Percentiles rank a stretch among this genome's conserved stretches.
These are phyloP conservation scores for Salmo trutta DNA, from an alignment of 2,797 vertebrate genomes.

Conservation along the genomic window DNA sequence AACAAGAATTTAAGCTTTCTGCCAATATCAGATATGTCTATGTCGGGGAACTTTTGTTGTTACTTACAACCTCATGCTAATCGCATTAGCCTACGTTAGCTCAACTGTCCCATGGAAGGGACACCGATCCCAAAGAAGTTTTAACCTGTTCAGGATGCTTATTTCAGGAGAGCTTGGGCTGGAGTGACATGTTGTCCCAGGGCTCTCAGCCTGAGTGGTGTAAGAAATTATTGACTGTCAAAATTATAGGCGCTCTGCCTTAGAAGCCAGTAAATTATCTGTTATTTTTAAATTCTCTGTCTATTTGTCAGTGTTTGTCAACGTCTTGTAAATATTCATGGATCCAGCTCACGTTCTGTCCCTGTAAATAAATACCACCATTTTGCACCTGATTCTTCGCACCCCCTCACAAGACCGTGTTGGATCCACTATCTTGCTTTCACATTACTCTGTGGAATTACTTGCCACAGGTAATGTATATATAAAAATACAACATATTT, in stretches of 20 bases:
- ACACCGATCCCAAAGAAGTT: too few relatives aligned
- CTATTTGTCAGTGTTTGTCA: neutral
- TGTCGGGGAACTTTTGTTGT: too few relatives aligned
- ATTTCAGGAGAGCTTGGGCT: neutral
- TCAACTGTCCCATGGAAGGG: too few relatives aligned
- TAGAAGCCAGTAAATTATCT: neutral
- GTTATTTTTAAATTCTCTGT: neutral
- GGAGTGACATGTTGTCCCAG: neutral
- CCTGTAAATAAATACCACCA: neutral
- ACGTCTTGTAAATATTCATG: neutral
- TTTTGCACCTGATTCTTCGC: neutral
- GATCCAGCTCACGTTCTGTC: neutral
- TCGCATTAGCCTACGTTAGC: too few relatives aligned
- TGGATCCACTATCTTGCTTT: neutral
- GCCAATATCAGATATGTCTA: too few relatives aligned
- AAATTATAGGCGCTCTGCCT: too few relatives aligned
- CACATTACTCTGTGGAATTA: neutral
- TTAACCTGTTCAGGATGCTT: too few relatives aligned
- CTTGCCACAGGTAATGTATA: neutral
- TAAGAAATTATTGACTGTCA: too few relatives aligned
- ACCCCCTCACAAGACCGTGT: too few relatives aligned
- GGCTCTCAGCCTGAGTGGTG: neutral
- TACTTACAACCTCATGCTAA: too few relatives aligned
- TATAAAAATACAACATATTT: conserved; percentile 18
- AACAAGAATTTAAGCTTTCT: too few relatives aligned